Evolutionary conservation across 2,797 vertebrate genomes (phyloP), one percentile per base, ranked within the genome.

Genomic region (Sciurus carolinensis): DNA sequence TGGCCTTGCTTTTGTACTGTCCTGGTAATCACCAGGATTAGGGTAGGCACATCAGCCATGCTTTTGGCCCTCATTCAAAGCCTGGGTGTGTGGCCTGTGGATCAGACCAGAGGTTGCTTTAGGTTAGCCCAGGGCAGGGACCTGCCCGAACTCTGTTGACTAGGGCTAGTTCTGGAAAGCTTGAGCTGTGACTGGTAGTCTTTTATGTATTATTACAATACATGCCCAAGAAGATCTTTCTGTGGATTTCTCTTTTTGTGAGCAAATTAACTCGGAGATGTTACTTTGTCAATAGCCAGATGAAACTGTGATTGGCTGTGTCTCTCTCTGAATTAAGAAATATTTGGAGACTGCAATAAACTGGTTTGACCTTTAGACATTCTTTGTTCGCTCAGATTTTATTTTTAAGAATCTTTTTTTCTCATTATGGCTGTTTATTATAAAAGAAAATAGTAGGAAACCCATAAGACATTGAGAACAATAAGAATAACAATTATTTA

Each of bases 1-100:
- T 62, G 22, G 59, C 59, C 39, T 92, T 92, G 69, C 87, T 96
- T 96, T 95, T 95, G 59, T 94, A 92, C 86, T 84, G 88, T 95
- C 6, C 54, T 83, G 44, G 57, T 95, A 95, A 88, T 97, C 79
- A 36, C 59, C 8, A 24, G 64, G 81, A 84, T 86, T 94, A 96
- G 26, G 22, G 64, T 7, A 73, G 22, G 66, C 84, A 66, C 75
- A 90, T n/a, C 73, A 88, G 13, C 59, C 1, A 1, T 50, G 26
- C 42, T 66, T 57, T 36, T 94, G 90, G 67, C 26, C 26, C 69
- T 95, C 54, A 73, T 42, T 86, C 95, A 95, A 85, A 92, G 77
- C 26, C 52, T 57, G 36, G 20, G 39, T 81, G 13, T 92, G 88
- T 93, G 95, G 94, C 59, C 72, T 71, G 9, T 0, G 11, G 39